A percentile compares a stretch with the other conserved stretches of the same genome.
Conservation (phyloP, 2,888 invertebrate genomes). For the Zootermopsis nevadensis region DNA sequence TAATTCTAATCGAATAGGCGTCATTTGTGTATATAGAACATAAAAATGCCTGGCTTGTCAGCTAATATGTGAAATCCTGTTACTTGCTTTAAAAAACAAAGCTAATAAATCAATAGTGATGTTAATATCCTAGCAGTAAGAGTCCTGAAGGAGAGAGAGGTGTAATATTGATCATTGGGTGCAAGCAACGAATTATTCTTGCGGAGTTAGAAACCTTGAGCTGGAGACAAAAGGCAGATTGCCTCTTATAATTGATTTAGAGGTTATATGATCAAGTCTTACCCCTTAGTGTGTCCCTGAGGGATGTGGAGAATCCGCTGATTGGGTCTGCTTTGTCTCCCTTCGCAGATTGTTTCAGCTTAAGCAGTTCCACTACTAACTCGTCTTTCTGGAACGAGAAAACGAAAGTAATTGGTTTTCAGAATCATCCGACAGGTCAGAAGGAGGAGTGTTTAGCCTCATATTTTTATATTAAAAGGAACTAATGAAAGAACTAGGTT, state of each 20-base stretch:
- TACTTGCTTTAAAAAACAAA: no score
- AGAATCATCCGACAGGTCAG: not conserved
- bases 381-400: constrained; percentile 22
- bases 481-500: no score
- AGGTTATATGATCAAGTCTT: not conserved
- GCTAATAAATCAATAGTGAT: not conserved
- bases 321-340: not conserved
- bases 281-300: not conserved
- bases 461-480: no score
- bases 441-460: not conserved
- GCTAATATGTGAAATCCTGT: no score
- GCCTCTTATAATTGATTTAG: constrained; percentile 7
- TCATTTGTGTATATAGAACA: no score
- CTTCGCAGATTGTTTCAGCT: not conserved
- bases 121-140: not conserved
- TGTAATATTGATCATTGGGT: not conserved
- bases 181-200: not conserved
- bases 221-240: not conserved
- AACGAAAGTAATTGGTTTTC: not conserved
- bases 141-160: not conserved
- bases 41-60: no score
- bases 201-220: no score
- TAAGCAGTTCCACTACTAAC: constrained; percentile 16
- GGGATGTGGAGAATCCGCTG: not conserved
- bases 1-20: no score